Evolutionary conservation across 1,140 invertebrate species (phyloP).

Genomic region (Paraescarpia echinospica): DNA sequence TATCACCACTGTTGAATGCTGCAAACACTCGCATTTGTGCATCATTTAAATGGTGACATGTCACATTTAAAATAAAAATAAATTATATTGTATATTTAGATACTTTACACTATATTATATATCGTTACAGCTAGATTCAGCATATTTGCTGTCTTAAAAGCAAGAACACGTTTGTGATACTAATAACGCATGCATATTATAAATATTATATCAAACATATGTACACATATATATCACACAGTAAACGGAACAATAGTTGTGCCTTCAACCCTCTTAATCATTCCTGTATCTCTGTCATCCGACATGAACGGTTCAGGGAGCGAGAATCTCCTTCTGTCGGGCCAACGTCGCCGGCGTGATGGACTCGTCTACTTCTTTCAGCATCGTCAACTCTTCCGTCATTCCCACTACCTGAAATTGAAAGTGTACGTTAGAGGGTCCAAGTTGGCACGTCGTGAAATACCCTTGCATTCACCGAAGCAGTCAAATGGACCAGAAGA

Average conservation of each 20-base stretch:
- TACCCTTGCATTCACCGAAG: not conserved
- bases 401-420: constrained; percentile 14
- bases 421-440: not conserved
- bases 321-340: constrained; percentile 14
- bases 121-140: not conserved
- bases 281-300: not conserved
- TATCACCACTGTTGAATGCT: not conserved
- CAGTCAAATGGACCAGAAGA: no score
- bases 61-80: not conserved
- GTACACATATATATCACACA: no score
- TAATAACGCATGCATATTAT: not conserved
- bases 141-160: not conserved
- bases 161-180: not conserved
- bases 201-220: not conserved
- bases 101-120: not conserved
- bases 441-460: no score
- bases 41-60: not conserved
- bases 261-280: not conserved
- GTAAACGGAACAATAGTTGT: no score
- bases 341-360: not conserved
- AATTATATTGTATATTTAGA: not conserved
- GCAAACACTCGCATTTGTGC: not conserved
- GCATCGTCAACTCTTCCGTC: not conserved
- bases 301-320: not conserved
- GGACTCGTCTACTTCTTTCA: not conserved